phyloP scores from a whole-genome alignment of 2,797 vertebrate genomes.

The Leucoraja ocellata region DNA sequence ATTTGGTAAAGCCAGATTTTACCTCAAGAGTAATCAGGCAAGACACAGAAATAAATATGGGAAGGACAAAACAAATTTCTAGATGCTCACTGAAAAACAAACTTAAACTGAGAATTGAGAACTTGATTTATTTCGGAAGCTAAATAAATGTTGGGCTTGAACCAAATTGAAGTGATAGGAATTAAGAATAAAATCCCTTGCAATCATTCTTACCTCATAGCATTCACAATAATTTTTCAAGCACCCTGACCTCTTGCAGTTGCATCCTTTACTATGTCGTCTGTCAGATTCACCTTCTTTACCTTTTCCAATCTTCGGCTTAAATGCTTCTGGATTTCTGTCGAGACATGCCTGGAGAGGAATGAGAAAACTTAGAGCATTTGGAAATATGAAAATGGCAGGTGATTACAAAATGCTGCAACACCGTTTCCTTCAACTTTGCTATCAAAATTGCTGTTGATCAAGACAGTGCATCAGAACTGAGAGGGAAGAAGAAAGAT shows the following conservation, averaged over 20 bases:
- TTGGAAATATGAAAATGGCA: background rate
- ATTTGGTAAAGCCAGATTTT: background rate
- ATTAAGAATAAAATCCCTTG: background rate
- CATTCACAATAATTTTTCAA: conserved; percentile 99
- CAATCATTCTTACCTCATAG: conserved; percentile 73
- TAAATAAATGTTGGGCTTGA: background rate
- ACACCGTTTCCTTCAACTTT: background rate
- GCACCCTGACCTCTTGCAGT: conserved; percentile 94
- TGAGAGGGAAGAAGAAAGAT: too few relatives aligned
- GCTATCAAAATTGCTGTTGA: background rate
- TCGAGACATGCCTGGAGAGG: conserved; percentile 83
- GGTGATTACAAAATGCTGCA: background rate
- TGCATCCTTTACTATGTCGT: conserved; percentile 95
- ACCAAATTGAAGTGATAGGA: background rate
- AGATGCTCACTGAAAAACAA: background rate
- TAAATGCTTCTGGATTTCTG: conserved; percentile 95
- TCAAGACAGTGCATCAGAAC: too few relatives aligned
- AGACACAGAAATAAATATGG: background rate
- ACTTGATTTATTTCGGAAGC: background rate
- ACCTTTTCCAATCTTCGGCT: conserved; percentile 96
- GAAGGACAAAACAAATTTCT: background rate
- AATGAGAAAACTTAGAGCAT: background rate
- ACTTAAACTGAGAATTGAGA: background rate
- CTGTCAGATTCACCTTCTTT: conserved; percentile 94
- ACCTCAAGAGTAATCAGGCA: background rate